Evolutionary conservation across 1,140 invertebrate genomes (phyloP).

Genomic region (Cryptotermes secundus): DNA sequence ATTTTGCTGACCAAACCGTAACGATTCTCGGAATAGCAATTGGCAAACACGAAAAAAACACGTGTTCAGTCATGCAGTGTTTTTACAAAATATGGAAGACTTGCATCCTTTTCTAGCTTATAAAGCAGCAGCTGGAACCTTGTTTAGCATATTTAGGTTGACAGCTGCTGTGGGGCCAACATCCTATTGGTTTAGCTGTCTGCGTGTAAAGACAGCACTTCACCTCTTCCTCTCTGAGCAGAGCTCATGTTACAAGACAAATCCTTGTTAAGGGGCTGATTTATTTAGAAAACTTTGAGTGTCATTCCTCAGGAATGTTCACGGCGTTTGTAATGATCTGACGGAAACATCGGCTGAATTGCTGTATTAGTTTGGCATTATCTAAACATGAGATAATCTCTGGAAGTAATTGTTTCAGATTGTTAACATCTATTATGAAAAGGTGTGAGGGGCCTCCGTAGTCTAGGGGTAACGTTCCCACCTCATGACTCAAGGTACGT

Average conservation of each 20-base stretch:
- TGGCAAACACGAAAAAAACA: no score
- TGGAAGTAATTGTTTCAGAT: neutral
- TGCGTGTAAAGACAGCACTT: neutral
- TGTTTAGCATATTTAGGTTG: neutral
- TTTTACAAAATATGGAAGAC: no score
- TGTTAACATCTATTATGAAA: neutral
- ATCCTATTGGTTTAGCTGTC: neutral
- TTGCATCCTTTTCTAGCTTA: neutral
- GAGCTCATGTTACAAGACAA: neutral
- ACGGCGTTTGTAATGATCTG: neutral
- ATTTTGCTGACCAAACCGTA: no score
- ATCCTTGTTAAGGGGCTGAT: neutral
- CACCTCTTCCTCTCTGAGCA: neutral
- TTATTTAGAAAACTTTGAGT: no score
- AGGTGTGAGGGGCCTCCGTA: no score
- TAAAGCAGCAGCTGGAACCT: neutral
- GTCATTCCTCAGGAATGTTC: neutral
- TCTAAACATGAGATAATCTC: neutral
- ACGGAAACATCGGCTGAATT: no score
- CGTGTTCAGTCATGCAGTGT: no score
- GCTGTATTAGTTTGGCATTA: neutral
- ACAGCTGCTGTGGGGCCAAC: neutral
- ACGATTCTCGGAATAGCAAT: no score
- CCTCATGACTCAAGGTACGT: no score
- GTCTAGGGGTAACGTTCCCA: no score